Percentiles rank a stretch among this genome's conserved stretches.
Evolutionary conservation across 1,140 invertebrate genomes (phyloP).

Genomic region (Phortica variegata): DNA sequence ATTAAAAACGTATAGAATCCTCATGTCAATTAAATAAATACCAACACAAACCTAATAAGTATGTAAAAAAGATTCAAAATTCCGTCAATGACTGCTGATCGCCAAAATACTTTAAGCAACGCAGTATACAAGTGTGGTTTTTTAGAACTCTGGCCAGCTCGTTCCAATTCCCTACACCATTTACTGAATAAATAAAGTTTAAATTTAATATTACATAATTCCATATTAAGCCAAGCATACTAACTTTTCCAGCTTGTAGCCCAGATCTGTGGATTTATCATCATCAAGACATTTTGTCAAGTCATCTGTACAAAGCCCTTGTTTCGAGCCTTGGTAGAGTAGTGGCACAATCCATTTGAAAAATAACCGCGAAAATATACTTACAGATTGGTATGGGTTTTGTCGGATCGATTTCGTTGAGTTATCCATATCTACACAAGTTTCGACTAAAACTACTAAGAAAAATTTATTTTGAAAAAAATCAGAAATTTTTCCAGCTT

Average conservation of each 20-base stretch:
- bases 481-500: no score
- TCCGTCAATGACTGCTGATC: slow-evolving; percentile 57
- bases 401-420: slow-evolving; percentile 43
- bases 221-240: not conserved
- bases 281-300: slow-evolving; percentile 45
- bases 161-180: slow-evolving; percentile 59
- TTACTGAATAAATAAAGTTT: no score
- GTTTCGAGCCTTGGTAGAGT: slow-evolving; percentile 42
- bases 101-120: slow-evolving; percentile 55
- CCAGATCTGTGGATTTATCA: slow-evolving; percentile 50
- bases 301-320: slow-evolving; percentile 49
- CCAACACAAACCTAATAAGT: slow-evolving; percentile 56
- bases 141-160: slow-evolving; percentile 39
- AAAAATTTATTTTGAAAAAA: no score
- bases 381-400: slow-evolving; percentile 50
- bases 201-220: no score
- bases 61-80: slow-evolving; percentile 55
- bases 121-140: slow-evolving; percentile 58
- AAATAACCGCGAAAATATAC: slow-evolving; percentile 50
- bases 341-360: slow-evolving; percentile 56
- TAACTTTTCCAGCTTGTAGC: slow-evolving; percentile 55
- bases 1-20: no score
- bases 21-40: no score
- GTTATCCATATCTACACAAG: no score
- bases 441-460: no score